These are phyloP conservation scores for Formica aserva DNA, from an alignment of 2,888 invertebrate genomes.

Conservation along the genomic window DNA sequence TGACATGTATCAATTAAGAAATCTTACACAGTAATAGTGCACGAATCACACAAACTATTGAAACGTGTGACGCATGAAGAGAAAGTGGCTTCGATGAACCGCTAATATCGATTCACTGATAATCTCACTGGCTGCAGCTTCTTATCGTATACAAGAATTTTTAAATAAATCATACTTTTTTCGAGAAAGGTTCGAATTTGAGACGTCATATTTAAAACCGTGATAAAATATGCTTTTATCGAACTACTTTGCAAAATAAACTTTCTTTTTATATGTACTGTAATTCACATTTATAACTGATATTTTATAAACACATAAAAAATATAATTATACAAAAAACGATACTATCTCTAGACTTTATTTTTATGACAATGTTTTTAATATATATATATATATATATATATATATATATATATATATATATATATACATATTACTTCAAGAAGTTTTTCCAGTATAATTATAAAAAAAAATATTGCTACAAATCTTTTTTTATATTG, in stretches of 20 bases:
- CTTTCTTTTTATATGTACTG: not conserved
- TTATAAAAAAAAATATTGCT: not conserved
- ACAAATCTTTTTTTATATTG: not conserved
- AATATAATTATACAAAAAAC: not conserved
- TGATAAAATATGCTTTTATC: not conserved
- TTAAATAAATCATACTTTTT: not conserved
- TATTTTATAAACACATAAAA: not conserved
- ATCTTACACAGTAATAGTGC: constrained; percentile 1
- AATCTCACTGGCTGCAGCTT: not conserved
- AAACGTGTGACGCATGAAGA: constrained; percentile 47
- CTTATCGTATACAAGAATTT: constrained; percentile 11
- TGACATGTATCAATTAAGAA: not conserved
- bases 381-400: too few species aligned
- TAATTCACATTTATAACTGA: not conserved
- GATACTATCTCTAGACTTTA: not conserved
- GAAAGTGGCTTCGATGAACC: constrained; percentile 53
- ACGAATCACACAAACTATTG: constrained; percentile 32
- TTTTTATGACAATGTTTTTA: not conserved
- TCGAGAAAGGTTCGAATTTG: not conserved
- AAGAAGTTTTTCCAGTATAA: not conserved
- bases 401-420: too few species aligned
- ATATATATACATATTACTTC: not conserved
- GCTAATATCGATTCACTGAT: not conserved
- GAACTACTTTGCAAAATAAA: not conserved
- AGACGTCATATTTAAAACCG: not conserved